Base-by-base conservation (phyloP, 1,140 invertebrate species). In the Eciton burchellii region DNA sequence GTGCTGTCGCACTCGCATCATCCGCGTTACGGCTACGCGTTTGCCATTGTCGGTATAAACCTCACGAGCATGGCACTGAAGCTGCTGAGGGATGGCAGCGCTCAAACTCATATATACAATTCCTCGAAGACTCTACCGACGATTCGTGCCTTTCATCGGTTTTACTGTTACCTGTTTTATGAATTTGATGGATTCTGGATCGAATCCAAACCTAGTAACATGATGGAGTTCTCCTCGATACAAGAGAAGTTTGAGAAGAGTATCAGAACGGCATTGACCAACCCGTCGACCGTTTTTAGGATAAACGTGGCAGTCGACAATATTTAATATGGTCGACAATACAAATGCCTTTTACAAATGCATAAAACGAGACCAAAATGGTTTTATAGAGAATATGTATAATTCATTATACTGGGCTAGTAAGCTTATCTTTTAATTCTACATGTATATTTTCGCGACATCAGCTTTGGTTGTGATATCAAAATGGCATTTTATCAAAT, bases 101-200 rank as follows among this genome's bases (percentile, higher is more conserved):
- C 98, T 0, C 98, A 98, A 92, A 97, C 97, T 43, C 98, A 99
- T 92, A 97, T 99, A 92, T 99, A 97, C 92, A 99, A 99, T 94
- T 94, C 95, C 60, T 96, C 95, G n/a, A 95, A 95, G 86, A 94
- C 95, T 73, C 91, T 96, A 84, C 97, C 96, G 59, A 95, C 93
- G 24, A 93, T 99, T 45, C 95, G 96, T 91, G 95, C 97, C 92
- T 99, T 99, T 94, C 98, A 99, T 94, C 96, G 97, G 90, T 96
- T 99, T 89, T 99, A 99, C 94, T 98, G 98, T 94, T 99, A 98
- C 92, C 94, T 99, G 52, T 98, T 99, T 94, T 98, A 97, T 90
- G 97, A 98, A 91, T 99, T 99, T 95, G 98, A 99, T 93, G 96
- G 96, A 88, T 97, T 98, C 92, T 99, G 98, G 98, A 95, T 98